Evolutionary conservation across 1,140 invertebrate species (phyloP).

Genomic region (Bombus terrestris): DNA sequence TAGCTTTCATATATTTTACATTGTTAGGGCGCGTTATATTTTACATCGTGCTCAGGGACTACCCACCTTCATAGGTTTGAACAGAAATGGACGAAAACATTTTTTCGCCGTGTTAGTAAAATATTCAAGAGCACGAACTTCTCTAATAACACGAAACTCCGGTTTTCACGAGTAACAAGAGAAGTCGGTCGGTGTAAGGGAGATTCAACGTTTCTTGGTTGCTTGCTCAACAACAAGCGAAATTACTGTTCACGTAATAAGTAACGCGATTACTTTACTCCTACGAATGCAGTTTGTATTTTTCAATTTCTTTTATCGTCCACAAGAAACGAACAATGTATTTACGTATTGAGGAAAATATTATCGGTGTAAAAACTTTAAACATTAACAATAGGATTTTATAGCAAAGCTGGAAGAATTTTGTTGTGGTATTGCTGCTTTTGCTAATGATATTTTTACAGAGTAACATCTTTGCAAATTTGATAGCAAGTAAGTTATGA

Average conservation of each 20-base stretch:
- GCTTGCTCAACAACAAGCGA: slow-evolving; percentile 4
- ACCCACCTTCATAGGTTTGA: slow-evolving; percentile 15
- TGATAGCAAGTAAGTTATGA: neutral
- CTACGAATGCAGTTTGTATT: neutral
- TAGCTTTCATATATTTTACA: slow-evolving; percentile 15
- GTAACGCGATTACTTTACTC: neutral
- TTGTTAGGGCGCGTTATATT: neutral
- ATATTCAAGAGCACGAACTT: slow-evolving; percentile 44
- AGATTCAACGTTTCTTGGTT: slow-evolving; percentile 11
- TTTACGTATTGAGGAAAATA: neutral
- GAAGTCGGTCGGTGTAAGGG: no score
- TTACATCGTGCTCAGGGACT: slow-evolving; percentile 6
- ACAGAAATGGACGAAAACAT: slow-evolving; percentile 23
- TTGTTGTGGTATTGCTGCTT: no score
- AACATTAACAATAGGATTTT: no score
- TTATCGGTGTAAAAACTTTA: no score
- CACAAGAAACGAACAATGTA: neutral
- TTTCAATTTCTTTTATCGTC: neutral
- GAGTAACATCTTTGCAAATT: neutral
- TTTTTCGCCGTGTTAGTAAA: slow-evolving; percentile 24
- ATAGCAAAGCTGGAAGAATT: no score
- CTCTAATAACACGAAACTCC: slow-evolving; percentile 39
- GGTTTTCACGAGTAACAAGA: slow-evolving; percentile 23
- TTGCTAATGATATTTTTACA: neutral
- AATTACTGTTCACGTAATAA: neutral